Evolutionary conservation across 37 sponge, comb jelly and placozoan species (phyloP).

Genomic region (Spongilla lacustris): DNA sequence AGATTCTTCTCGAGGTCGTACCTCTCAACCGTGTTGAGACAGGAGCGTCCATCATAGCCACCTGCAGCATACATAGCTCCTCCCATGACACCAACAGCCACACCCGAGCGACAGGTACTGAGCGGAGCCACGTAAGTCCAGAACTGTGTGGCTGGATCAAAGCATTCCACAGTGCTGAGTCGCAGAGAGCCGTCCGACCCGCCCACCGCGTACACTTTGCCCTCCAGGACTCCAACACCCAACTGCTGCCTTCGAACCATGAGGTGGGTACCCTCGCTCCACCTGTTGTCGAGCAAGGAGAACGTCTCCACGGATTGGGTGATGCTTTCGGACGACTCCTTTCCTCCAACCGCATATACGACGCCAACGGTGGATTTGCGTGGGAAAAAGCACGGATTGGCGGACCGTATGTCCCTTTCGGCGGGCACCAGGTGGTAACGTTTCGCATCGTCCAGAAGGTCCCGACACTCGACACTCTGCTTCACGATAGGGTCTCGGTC

Average conservation of each 20-base stretch:
- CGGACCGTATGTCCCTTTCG: constrained; percentile 39
- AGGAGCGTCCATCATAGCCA: constrained; percentile 87
- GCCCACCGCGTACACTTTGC: constrained; percentile 93
- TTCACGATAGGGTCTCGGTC: constrained; percentile 74
- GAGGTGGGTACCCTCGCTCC: constrained; percentile 78
- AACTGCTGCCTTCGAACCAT: constrained; percentile 91
- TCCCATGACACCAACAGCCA: constrained; percentile 91
- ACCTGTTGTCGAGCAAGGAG: constrained; percentile 67
- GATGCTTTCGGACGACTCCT: constrained; percentile 93
- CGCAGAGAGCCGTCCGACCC: constrained; percentile 95
- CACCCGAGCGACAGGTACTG: constrained; percentile 91
- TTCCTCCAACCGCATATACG: constrained; percentile 91
- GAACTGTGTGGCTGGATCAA: constrained; percentile 76
- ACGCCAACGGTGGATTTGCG: constrained; percentile 84
- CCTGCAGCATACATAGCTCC: constrained; percentile 95
- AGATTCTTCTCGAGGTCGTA: constrained; percentile 90
- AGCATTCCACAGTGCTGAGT: constrained; percentile 95
- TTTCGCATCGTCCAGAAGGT: constrained; percentile 95
- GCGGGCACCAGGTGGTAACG: constrained; percentile 83
- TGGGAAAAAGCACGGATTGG: constrained; percentile 68
- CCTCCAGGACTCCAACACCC: constrained; percentile 84
- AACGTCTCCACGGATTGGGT: constrained; percentile 84
- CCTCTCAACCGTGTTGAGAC: constrained; percentile 93
- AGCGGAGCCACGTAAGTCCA: constrained; percentile 96
- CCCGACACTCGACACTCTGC: constrained; percentile 72